Conservation (phyloP, 2,888 invertebrate genomes). For the Drosophila lacicola region DNA sequence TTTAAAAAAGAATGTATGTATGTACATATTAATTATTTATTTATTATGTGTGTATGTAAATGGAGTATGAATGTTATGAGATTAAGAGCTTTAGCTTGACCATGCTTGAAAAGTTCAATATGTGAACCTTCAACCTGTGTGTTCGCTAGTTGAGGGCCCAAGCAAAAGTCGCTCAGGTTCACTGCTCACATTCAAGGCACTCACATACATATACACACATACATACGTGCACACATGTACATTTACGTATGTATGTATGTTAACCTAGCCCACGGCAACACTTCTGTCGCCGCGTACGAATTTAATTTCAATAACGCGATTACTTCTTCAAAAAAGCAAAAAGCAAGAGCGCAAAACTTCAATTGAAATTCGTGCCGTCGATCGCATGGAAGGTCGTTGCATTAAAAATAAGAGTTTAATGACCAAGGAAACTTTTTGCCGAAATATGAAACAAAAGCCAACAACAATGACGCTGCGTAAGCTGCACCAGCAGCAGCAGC, state of each 20-base stretch:
- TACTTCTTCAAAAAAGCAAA: conserved; percentile 52
- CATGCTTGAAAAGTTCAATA: conserved; percentile 49
- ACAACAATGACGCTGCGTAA: conserved; percentile 32
- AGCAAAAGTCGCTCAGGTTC: conserved; percentile 46
- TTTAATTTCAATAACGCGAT: conserved; percentile 64
- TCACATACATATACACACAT: conserved; percentile 18
- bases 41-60: neutral
- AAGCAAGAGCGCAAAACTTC: conserved; percentile 42
- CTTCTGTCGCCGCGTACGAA: conserved; percentile 49
- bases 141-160: conserved; percentile 8
- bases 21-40: no score
- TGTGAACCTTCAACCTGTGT: conserved; percentile 48
- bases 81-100: conserved; percentile 22
- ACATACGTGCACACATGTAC: no score
- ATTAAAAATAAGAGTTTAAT: conserved; percentile 75
- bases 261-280: conserved; percentile 53
- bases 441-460: conserved; percentile 74
- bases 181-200: conserved; percentile 68
- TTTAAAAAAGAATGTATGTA: neutral
- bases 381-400: conserved; percentile 75
- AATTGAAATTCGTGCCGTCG: conserved; percentile 72
- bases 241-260: neutral
- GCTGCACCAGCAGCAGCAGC: conserved; percentile 33
- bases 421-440: conserved; percentile 77
- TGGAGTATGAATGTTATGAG: conserved; percentile 1